These are phyloP conservation scores for Taenioides sp. DNA, from an alignment of 2,797 vertebrate species.

Conservation along the genomic window DNA sequence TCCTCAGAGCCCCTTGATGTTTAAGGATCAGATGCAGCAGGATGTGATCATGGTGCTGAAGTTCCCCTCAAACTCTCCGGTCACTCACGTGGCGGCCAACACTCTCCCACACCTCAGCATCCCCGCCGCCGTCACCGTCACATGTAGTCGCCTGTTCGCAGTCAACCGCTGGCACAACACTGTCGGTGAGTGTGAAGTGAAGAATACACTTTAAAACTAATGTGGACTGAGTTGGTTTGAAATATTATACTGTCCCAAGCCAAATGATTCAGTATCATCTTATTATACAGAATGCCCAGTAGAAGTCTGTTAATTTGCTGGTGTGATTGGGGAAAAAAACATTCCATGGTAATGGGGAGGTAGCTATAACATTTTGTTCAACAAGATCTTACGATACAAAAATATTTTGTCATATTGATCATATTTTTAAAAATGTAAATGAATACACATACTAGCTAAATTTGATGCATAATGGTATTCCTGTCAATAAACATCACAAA, in stretches of 20 bases:
- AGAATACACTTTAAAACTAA: not conserved
- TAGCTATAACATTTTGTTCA: too few species aligned
- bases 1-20: constrained; percentile 99
- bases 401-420: not conserved
- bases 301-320: too few species aligned
- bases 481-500: not conserved
- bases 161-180: constrained; percentile 99
- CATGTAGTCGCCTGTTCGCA: constrained; percentile 95
- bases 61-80: constrained; percentile 98
- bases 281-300: too few species aligned
- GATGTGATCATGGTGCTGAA: constrained; percentile 99
- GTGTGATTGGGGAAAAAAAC: too few species aligned
- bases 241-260: too few species aligned
- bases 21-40: constrained; percentile 99
- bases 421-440: not conserved
- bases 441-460: not conserved
- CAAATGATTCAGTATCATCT: too few species aligned
- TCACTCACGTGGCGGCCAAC: constrained; percentile 97
- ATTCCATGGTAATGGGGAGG: too few species aligned
- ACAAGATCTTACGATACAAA: too few species aligned
- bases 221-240: too few species aligned
- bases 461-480: not conserved
- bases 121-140: constrained; percentile 95
- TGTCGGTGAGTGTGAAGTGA: constrained; percentile 83
- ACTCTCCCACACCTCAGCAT: constrained; percentile 96